Evolutionary conservation across 2,888 invertebrate genomes (phyloP).

Genomic region (Volucella bombylans): DNA sequence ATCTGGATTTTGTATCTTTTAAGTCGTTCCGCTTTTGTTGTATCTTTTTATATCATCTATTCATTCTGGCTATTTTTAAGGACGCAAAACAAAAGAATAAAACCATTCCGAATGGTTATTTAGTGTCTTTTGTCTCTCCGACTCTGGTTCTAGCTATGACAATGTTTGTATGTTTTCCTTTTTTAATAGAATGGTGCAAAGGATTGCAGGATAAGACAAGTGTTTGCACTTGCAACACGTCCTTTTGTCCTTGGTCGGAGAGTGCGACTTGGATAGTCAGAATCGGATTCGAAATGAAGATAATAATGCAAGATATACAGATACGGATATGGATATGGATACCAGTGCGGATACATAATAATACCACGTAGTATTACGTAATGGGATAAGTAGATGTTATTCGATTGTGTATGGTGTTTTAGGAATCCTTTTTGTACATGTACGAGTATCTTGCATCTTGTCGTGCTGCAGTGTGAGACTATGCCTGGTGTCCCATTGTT

Average conservation of each 20-base stretch:
- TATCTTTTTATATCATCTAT: conserved; percentile 54
- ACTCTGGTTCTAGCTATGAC: conserved; percentile 1
- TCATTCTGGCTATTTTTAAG: conserved; percentile 34
- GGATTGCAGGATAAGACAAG: conserved; percentile 65
- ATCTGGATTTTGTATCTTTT: conserved; percentile 8
- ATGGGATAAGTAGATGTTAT: conserved; percentile 74
- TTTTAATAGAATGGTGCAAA: conserved; percentile 47
- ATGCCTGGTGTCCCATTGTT: conserved; percentile 1
- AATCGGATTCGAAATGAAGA: conserved; percentile 44
- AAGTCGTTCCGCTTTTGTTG: conserved; percentile 20
- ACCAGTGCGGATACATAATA: conserved; percentile 70
- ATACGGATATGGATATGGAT: conserved; percentile 42
- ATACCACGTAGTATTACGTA: conserved; percentile 73
- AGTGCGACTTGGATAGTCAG: background rate
- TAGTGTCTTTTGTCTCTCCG: conserved; percentile 55
- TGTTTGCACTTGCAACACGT: conserved; percentile 54
- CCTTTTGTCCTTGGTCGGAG: conserved; percentile 54
- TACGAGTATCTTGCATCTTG: conserved; percentile 2
- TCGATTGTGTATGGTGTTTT: conserved; percentile 58
- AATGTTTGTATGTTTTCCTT: conserved; percentile 11
- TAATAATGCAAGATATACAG: conserved; percentile 45
- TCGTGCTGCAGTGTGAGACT: conserved; percentile 16
- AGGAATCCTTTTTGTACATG: background rate
- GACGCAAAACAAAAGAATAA: conserved; percentile 22
- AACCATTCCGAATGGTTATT: conserved; percentile 64